Evolutionary conservation across 2,113 vertebrate genomes (phyloP).

Genomic region (Xiphorhynchus elegans): DNA sequence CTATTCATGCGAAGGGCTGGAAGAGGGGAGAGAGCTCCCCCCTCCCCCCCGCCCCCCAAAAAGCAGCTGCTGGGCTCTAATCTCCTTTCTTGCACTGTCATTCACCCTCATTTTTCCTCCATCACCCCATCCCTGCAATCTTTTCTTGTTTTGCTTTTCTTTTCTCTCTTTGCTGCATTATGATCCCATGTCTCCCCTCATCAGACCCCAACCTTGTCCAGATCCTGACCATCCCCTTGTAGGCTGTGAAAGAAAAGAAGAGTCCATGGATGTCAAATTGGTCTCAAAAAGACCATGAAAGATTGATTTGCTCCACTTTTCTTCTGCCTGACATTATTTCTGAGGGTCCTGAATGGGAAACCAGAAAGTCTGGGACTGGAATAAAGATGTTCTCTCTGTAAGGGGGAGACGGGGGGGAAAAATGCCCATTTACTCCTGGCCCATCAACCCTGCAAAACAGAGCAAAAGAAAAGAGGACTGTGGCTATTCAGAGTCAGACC

Average conservation of each 20-base stretch:
- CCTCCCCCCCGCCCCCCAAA: constrained; percentile 44
- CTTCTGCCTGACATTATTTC: constrained; percentile 86
- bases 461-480: constrained; percentile 82
- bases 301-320: constrained; percentile 96
- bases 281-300: constrained; percentile 91
- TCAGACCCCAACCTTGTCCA: constrained; percentile 75
- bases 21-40: constrained; percentile 62
- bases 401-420: constrained; percentile 79
- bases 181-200: constrained; percentile 69
- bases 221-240: constrained; percentile 81
- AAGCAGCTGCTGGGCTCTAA: constrained; percentile 84
- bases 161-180: constrained; percentile 75
- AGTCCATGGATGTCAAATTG: constrained; percentile 89
- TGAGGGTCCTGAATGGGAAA: constrained; percentile 86
- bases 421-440: constrained; percentile 87
- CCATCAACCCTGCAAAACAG: constrained; percentile 89
- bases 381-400: constrained; percentile 95
- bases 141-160: constrained; percentile 53
- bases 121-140: constrained; percentile 56
- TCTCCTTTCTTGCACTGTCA: constrained; percentile 87
- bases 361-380: constrained; percentile 82
- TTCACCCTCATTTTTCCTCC: constrained; percentile 79
- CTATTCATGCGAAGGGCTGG: constrained; percentile 73
- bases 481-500: constrained; percentile 82
- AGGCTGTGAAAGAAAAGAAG: constrained; percentile 79